Conservation (phyloP, 2,797 vertebrate species). For the Dipus sagitta region DNA sequence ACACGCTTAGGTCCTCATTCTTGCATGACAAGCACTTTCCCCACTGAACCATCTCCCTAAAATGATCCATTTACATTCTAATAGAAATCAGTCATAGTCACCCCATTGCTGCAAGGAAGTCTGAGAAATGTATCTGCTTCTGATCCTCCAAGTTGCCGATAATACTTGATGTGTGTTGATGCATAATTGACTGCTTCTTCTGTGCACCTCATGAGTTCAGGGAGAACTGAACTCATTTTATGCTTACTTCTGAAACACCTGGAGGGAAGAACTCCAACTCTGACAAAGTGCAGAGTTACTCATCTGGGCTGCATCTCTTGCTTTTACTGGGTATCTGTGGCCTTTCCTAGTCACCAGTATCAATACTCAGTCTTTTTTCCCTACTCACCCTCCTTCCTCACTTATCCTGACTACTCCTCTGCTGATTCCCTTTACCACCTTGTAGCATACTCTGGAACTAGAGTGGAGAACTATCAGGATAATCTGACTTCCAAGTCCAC, state of each 20-base stretch:
- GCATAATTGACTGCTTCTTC: background rate
- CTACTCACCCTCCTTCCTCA: background rate
- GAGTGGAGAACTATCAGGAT: background rate
- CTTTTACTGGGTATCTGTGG: too few relatives aligned
- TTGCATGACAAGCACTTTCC: too few relatives aligned
- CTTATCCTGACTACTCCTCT: background rate
- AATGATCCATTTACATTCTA: background rate
- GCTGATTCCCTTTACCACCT: background rate
- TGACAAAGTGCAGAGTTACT: background rate
- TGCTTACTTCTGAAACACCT: background rate
- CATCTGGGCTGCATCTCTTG: background rate
- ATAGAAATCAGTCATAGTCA: background rate
- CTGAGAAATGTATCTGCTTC: background rate
- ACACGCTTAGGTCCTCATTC: too few relatives aligned
- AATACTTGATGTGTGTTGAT: constrained; percentile 13
- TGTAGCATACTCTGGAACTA: background rate
- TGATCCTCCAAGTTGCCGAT: background rate
- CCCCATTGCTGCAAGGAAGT: background rate
- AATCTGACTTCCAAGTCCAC: background rate
- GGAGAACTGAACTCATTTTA: background rate
- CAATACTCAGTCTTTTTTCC: background rate
- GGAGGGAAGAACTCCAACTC: background rate
- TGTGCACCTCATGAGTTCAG: background rate
- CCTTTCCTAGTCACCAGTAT: background rate
- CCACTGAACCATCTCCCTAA: too few relatives aligned